Base-by-base conservation (phyloP, 2,797 vertebrate genomes). In the Sebastes miniatus region DNA sequence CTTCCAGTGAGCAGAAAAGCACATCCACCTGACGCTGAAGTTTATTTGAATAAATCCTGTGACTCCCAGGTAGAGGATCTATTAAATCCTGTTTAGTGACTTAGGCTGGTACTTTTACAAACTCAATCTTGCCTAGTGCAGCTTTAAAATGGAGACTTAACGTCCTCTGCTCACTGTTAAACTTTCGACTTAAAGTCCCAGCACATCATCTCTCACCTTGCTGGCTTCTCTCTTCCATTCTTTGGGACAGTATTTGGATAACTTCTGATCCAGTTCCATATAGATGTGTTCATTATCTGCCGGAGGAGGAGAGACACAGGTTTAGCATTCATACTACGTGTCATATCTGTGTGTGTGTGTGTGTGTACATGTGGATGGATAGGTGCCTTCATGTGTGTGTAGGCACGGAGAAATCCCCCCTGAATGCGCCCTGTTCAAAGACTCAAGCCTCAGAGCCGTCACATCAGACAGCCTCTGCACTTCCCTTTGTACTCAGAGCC, bases 161-260 rank as follows among this genome's bases (percentile, higher is more conserved):
- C 5, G 11, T 20, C 12, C 24, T 72, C 68, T 24, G 25, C 72
- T 57, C 34, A 22, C n/a, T 50, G 6, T 61, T 36, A 12, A 27
- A 68, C 25, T 22, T 18, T 11, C n/a, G 22, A 58, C 2, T 47
- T 39, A 11, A 32, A 24, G 24, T 72, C 13, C 9, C 59, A 13
- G 36, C 14, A 34, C 5, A 20, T 47, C 7, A 77, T 92, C 84
- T 86, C 64, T 93, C 93, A 99, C 98, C 96, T 98, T 99, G 95
- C 98, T 99, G 90, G 97, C 97, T 93, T 99, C 98, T 91, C 97
- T 96, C 94, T 99, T 99, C 98, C 98, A 99, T 86, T 99, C 98
- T 95, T 99, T 99, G 74, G 98, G 98, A 84, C 98, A 99, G 91
- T 99, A 99, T 86, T 99, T 99, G 91, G 97, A 99, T 73, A 99